These are phyloP conservation scores for Choristoneura rosaceana DNA, from an alignment of 2,888 invertebrate species.

Conservation along the genomic window DNA sequence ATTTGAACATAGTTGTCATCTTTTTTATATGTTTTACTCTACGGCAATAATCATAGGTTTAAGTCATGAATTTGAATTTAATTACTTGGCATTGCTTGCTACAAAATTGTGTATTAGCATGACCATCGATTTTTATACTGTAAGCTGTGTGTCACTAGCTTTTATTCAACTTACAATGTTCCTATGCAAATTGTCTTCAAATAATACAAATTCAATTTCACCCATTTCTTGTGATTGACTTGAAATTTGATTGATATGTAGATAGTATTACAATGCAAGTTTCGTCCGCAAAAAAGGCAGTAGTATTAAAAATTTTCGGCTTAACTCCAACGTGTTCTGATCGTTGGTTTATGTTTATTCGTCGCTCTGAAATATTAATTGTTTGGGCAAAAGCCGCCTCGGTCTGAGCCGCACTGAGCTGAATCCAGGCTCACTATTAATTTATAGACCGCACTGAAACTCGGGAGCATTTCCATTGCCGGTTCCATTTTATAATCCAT, in stretches of 20 bases:
- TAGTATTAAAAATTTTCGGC: conserved; percentile 6
- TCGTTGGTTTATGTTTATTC: conserved; percentile 32
- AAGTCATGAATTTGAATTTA: background rate
- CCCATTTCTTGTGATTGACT: too few relatives aligned
- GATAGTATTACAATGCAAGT: too few relatives aligned
- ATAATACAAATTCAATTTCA: too few relatives aligned
- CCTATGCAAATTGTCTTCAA: too few relatives aligned
- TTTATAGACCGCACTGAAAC: conserved; percentile 60
- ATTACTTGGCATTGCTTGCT: background rate
- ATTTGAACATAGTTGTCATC: background rate
- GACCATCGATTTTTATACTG: background rate
- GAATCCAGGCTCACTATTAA: conserved; percentile 55
- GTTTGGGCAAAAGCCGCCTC: conserved; percentile 33
- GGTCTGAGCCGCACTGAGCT: conserved; percentile 12
- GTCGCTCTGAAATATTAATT: conserved; percentile 43
- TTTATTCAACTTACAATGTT: too few relatives aligned
- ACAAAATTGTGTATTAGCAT: conserved; percentile 13
- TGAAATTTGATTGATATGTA: too few relatives aligned
- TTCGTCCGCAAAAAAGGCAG: too few relatives aligned
- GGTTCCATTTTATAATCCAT: conserved; percentile 52
- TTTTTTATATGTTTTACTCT: background rate
- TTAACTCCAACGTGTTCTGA: conserved; percentile 21
- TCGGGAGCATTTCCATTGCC: conserved; percentile 45
- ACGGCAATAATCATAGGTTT: background rate
- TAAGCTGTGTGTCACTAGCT: too few relatives aligned